A percentile compares a stretch with the other conserved stretches of the same genome.
Evolutionary conservation across 2,888 invertebrate genomes (phyloP).

Genomic region (Argyresthia goedartella): DNA sequence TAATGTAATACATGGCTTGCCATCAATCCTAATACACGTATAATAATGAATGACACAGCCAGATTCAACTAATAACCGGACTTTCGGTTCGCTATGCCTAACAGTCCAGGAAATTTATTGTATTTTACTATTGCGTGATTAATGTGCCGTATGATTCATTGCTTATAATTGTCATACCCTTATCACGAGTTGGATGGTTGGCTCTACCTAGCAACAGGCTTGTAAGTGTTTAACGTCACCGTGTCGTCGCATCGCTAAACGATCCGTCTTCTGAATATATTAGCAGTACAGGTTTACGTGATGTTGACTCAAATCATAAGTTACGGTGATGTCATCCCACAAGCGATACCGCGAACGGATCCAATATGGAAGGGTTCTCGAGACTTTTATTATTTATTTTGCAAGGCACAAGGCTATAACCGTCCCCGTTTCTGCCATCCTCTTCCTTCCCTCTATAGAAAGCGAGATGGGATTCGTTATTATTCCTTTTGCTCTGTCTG

Average conservation of each 20-base stretch:
- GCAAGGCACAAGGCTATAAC: conserved; percentile 49
- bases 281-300: conserved; percentile 24
- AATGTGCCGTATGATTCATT: too few species aligned
- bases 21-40: too few species aligned
- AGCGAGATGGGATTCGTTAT: conserved; percentile 21
- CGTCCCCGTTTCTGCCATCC: conserved; percentile 50
- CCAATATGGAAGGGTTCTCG: conserved; percentile 31
- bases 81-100: too few species aligned
- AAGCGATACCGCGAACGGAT: conserved; percentile 28
- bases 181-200: not conserved
- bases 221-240: conserved; percentile 9
- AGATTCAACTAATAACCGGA: too few species aligned
- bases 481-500: conserved; percentile 34
- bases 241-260: conserved; percentile 16
- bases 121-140: too few species aligned
- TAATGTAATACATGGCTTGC: too few species aligned
- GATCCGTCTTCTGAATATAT: conserved; percentile 34
- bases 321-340: conserved; percentile 58
- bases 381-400: conserved; percentile 50
- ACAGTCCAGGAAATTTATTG: too few species aligned
- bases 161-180: too few species aligned
- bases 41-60: too few species aligned
- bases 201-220: conserved; percentile 32
- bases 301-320: conserved; percentile 60
- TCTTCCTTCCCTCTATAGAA: conserved; percentile 26